Conservation (phyloP, 1,140 invertebrate species). For the Cydia splendana region DNA sequence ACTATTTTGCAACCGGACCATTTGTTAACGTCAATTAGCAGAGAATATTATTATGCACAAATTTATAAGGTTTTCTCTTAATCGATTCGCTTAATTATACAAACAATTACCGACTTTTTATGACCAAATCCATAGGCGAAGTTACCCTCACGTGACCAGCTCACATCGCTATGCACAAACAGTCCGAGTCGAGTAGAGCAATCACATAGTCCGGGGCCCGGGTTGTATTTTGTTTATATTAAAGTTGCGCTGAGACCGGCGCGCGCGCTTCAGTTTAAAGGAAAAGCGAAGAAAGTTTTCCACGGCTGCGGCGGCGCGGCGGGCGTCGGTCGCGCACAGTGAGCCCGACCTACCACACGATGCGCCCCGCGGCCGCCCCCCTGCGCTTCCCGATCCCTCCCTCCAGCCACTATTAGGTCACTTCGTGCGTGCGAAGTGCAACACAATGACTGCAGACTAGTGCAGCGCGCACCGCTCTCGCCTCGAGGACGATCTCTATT, state of each 20-base stretch:
- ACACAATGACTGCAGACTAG: constrained; percentile 68
- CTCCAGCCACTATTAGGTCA: constrained; percentile 78
- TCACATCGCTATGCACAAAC: constrained; percentile 58
- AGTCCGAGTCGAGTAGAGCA: constrained; percentile 42
- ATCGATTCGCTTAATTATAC: constrained; percentile 42
- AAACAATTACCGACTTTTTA: constrained; percentile 78
- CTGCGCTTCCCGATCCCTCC: constrained; percentile 70
- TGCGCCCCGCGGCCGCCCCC: constrained; percentile 55
- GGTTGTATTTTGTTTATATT: constrained; percentile 31
- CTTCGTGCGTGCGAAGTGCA: constrained; percentile 75
- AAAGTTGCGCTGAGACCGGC: constrained; percentile 37
- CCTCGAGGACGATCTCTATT: constrained; percentile 79
- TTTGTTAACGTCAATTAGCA: not conserved
- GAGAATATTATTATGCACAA: constrained; percentile 33
- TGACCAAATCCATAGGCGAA: constrained; percentile 75
- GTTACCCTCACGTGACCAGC: constrained; percentile 59
- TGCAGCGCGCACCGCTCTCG: constrained; percentile 78
- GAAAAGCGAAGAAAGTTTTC: constrained; percentile 79
- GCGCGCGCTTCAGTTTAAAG: constrained; percentile 57
- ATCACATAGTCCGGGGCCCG: constrained; percentile 51
- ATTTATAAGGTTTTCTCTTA: constrained; percentile 16
- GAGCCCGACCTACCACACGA: constrained; percentile 78
- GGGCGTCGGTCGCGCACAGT: constrained; percentile 72
- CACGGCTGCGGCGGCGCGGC: constrained; percentile 58
- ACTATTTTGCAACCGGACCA: not conserved